Evolutionary conservation across 1,140 invertebrate species (phyloP).

Genomic region (Drosophila arawakana): DNA sequence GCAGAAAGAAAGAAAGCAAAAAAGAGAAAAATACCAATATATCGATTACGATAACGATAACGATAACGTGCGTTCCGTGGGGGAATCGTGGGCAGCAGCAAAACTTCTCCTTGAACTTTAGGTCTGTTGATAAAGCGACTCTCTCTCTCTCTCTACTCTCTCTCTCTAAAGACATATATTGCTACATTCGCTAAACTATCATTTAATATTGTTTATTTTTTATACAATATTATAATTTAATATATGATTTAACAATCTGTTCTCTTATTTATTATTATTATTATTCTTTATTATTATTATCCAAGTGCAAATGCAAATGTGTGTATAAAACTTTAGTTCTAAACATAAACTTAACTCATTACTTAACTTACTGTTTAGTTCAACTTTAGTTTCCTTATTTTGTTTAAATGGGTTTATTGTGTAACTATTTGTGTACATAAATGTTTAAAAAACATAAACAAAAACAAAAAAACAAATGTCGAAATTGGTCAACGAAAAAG

Average conservation of each 20-base stretch:
- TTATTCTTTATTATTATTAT: constrained; percentile 37
- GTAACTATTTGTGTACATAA: constrained; percentile 69
- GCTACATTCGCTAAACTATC: constrained; percentile 61
- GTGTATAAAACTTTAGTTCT: constrained; percentile 54
- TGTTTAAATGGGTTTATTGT: constrained; percentile 67
- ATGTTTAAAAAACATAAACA: constrained; percentile 30
- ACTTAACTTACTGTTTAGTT: constrained; percentile 46
- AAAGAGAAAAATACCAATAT: not conserved
- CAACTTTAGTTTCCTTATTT: constrained; percentile 25
- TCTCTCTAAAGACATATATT: constrained; percentile 28
- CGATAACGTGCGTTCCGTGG: constrained; percentile 10
- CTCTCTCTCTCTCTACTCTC: not conserved
- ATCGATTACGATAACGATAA: not conserved
- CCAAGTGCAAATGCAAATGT: constrained; percentile 38
- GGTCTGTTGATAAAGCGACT: constrained; percentile 58
- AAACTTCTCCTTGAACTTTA: constrained; percentile 43
- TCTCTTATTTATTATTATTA: constrained; percentile 27
- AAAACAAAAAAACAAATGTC: constrained; percentile 52
- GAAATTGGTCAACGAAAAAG: constrained; percentile 47
- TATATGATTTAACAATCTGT: constrained; percentile 46
- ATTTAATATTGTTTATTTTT: constrained; percentile 44
- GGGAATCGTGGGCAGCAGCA: constrained; percentile 40
- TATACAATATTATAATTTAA: constrained; percentile 20
- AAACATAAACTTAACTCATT: constrained; percentile 36
- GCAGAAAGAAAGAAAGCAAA: constrained; percentile 14